phyloP scores from a whole-genome alignment of 2,797 vertebrate genomes.

The Channa striata region DNA sequence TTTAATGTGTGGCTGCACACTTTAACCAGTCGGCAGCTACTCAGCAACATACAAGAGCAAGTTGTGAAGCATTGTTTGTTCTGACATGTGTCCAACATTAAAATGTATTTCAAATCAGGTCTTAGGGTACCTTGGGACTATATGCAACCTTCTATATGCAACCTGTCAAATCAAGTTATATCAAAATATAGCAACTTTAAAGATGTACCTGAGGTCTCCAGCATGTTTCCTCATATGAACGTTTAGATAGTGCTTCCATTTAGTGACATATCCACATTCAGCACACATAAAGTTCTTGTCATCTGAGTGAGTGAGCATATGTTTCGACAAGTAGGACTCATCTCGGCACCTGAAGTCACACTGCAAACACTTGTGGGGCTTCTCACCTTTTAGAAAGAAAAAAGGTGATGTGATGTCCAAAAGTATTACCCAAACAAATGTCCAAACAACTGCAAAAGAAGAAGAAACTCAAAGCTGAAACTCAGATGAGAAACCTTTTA shows the following conservation, averaged over 20 bases:
- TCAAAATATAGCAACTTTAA: not conserved
- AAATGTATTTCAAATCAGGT: too few species aligned
- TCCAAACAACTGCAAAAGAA: not conserved
- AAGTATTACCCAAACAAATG: not conserved
- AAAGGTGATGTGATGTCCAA: not conserved
- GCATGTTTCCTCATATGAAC: slow-evolving; percentile 98
- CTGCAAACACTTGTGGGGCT: slow-evolving; percentile 93
- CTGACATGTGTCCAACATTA: too few species aligned
- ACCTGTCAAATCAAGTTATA: not conserved
- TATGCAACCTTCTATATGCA: too few species aligned
- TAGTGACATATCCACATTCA: slow-evolving; percentile 97
- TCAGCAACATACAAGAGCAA: too few species aligned
- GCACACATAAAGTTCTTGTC: slow-evolving; percentile 98
- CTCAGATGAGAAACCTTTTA: not conserved
- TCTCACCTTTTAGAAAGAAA: slow-evolving; percentile 86
- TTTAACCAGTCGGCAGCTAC: too few species aligned
- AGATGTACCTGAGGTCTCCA: slow-evolving; percentile 92
- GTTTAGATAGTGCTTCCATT: slow-evolving; percentile 97
- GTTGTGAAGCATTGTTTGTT: too few species aligned
- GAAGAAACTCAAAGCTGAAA: not conserved
- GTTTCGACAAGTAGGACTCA: slow-evolving; percentile 96
- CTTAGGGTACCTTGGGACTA: too few species aligned
- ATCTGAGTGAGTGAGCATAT: slow-evolving; percentile 94
- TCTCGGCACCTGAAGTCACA: slow-evolving; percentile 96
- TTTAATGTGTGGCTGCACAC: too few species aligned